Conservation (phyloP, 2,113 vertebrate genomes). For the Pungitius pungitius region DNA sequence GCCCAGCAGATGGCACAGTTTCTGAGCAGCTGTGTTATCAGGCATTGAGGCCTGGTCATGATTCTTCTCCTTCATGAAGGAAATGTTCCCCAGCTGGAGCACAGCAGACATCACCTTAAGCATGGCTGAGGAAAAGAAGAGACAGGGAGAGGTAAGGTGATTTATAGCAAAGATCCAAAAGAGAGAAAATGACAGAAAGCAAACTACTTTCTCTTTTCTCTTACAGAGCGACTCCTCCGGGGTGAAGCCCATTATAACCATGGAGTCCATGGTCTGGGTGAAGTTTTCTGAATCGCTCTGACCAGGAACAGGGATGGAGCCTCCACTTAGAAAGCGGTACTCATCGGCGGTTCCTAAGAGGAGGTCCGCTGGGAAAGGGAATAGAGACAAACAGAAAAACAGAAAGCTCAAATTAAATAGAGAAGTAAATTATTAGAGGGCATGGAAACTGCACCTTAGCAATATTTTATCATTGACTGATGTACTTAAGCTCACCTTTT, state of each 20-base stretch:
- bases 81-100: conserved; percentile 91
- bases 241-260: conserved; percentile 89
- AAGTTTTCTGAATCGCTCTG: conserved; percentile 91
- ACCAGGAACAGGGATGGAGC: conserved; percentile 82
- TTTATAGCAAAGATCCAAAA: background rate
- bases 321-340: conserved; percentile 89
- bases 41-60: conserved; percentile 92
- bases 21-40: conserved; percentile 92
- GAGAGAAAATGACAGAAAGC: background rate
- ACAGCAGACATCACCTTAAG: conserved; percentile 87
- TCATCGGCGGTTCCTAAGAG: conserved; percentile 84
- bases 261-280: conserved; percentile 91
- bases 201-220: conserved; percentile 29
- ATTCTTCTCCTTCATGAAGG: conserved; percentile 87
- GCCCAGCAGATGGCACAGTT: conserved; percentile 90
- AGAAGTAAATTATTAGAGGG: background rate
- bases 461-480: background rate
- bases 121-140: conserved; percentile 77
- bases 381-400: background rate
- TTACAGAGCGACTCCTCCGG: conserved; percentile 87
- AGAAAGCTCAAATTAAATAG: background rate
- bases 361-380: conserved; percentile 80
- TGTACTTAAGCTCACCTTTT: conserved; percentile 72
- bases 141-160: conserved; percentile 4
- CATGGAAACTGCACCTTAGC: background rate